phyloP scores from a whole-genome alignment of 35 echinoderm and acorn worm species.

The Eucidaris tribuloides region DNA sequence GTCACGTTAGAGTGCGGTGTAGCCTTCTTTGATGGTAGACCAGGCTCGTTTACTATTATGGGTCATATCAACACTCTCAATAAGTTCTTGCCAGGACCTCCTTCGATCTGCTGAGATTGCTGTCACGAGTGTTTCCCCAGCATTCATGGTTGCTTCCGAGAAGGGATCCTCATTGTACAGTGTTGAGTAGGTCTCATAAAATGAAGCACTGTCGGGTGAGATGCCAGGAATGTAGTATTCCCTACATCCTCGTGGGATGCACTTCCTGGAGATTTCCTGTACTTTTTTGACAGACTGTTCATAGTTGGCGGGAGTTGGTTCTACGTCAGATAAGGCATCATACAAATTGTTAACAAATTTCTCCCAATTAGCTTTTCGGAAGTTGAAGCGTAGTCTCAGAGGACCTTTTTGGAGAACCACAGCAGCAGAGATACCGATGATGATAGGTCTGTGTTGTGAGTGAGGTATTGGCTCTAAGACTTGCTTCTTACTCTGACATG shows the following conservation, averaged over 20 bases:
- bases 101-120: neutral
- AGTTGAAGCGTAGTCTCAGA: neutral
- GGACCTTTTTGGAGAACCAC: neutral
- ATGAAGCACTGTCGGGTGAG: neutral
- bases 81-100: neutral
- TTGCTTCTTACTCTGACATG: neutral
- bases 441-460: too few relatives aligned
- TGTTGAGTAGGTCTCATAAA: neutral
- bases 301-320: neutral
- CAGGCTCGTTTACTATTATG: neutral
- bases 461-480: conserved; percentile 24
- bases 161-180: neutral
- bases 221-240: neutral
- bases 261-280: neutral
- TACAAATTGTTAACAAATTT: too few relatives aligned
- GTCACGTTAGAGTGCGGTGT: neutral
- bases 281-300: neutral
- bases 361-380: neutral
- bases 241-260: neutral
- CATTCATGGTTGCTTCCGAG: neutral
- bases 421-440: too few relatives aligned
- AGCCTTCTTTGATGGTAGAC: neutral
- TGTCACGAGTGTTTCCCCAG: neutral
- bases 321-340: too few relatives aligned
- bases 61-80: neutral